These are phyloP conservation scores for Artemia sinica DNA, from an alignment of 2,888 invertebrate species.

Conservation along the genomic window DNA sequence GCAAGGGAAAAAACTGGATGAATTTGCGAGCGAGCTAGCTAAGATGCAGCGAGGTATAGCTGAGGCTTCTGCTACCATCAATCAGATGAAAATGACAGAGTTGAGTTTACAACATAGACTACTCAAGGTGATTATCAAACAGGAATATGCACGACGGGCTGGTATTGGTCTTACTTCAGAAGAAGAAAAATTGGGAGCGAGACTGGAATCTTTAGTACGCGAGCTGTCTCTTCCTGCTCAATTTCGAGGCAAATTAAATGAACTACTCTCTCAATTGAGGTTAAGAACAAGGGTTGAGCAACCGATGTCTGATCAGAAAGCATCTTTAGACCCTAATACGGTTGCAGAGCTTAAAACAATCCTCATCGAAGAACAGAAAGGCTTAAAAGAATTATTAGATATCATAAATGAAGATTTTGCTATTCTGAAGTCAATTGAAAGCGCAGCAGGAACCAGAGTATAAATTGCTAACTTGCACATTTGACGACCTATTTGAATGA, in stretches of 20 bases:
- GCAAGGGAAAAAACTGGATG: conserved; percentile 60
- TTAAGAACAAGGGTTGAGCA: conserved; percentile 36
- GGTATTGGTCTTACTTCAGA: conserved; percentile 72
- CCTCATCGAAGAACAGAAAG: conserved; percentile 67
- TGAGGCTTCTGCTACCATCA: conserved; percentile 56
- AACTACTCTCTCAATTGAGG: conserved; percentile 68
- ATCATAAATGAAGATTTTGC: conserved; percentile 63
- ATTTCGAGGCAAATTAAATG: conserved; percentile 68
- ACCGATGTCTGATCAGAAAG: conserved; percentile 1
- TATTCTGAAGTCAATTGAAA: conserved; percentile 57
- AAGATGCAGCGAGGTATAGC: conserved; percentile 63
- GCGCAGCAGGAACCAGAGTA: conserved; percentile 36
- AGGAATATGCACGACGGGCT: conserved; percentile 70
- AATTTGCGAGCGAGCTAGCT: conserved; percentile 56
- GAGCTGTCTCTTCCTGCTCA: conserved; percentile 80
- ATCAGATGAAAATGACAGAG: conserved; percentile 61
- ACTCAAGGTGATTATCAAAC: conserved; percentile 59
- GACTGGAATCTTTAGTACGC: conserved; percentile 65
- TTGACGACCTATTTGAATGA: too few relatives aligned
- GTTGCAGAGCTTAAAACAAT: conserved; percentile 38
- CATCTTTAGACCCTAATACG: conserved; percentile 17
- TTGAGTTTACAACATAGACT: conserved; percentile 65
- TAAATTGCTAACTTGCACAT: neutral
- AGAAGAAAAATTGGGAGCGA: conserved; percentile 71
- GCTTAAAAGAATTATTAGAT: conserved; percentile 65